A percentile compares a stretch with the other conserved stretches of the same genome.
phyloP scores from a whole-genome alignment of 2,888 invertebrate genomes.

The Andrena trimmerana region DNA sequence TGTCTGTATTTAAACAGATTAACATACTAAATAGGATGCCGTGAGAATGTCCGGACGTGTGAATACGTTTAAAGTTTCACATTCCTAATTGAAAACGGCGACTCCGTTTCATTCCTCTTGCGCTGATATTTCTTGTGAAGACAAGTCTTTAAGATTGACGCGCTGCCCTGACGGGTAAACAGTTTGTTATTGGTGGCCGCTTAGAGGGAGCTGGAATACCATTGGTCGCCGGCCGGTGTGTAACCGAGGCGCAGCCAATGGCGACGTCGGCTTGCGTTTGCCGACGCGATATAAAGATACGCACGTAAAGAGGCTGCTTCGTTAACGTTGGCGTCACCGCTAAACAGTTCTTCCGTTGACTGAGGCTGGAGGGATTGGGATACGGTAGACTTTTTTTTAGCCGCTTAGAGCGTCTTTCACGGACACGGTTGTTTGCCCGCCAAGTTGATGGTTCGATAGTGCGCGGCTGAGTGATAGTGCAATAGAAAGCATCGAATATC shows the following conservation, averaged over 20 bases:
- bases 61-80: neutral
- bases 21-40: neutral
- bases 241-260: conserved; percentile 19
- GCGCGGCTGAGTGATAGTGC: conserved; percentile 44
- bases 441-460: conserved; percentile 61
- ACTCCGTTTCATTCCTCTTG: neutral
- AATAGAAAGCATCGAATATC: conserved; percentile 32
- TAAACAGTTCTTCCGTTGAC: conserved; percentile 71
- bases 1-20: neutral
- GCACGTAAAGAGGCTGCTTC: conserved; percentile 41
- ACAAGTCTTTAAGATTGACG: conserved; percentile 9
- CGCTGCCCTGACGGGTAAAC: neutral
- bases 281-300: conserved; percentile 48
- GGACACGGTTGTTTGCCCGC: conserved; percentile 47
- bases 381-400: conserved; percentile 46
- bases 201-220: neutral
- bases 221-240: conserved; percentile 10
- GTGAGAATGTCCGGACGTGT: neutral
- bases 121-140: neutral
- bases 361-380: conserved; percentile 61
- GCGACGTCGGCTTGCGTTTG: conserved; percentile 26
- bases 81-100: neutral
- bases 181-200: conserved; percentile 24
- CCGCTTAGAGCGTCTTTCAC: conserved; percentile 44
- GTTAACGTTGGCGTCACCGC: conserved; percentile 61